Percentiles rank a stretch among this genome's conserved stretches.
phyloP scores from a whole-genome alignment of 2,888 invertebrate genomes.

The Incurvaria masculella region DNA sequence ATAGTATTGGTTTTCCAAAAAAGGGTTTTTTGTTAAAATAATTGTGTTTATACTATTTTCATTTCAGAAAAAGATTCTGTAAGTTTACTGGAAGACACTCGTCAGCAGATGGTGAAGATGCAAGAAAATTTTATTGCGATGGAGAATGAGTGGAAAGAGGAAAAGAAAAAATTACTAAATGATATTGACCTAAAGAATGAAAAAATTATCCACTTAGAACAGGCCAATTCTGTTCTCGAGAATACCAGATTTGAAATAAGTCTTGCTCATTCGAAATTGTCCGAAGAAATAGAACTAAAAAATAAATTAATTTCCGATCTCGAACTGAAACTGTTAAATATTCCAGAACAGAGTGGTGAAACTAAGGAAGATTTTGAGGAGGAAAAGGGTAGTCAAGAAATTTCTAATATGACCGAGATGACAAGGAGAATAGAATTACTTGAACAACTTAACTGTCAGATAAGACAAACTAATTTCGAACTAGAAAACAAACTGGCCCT shows the following conservation, averaged over 20 bases:
- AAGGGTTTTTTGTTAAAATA: too few species aligned
- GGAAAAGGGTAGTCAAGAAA: slow-evolving; percentile 58
- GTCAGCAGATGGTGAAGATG: slow-evolving; percentile 77
- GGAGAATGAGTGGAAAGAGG: slow-evolving; percentile 68
- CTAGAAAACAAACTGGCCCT: slow-evolving; percentile 48
- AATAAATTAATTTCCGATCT: slow-evolving; percentile 39
- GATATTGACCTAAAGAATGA: slow-evolving; percentile 56
- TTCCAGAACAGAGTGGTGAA: slow-evolving; percentile 18
- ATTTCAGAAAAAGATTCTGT: slow-evolving; percentile 63
- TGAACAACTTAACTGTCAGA: slow-evolving; percentile 48
- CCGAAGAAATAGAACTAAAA: slow-evolving; percentile 50
- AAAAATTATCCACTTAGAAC: slow-evolving; percentile 53
- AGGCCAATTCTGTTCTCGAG: slow-evolving; percentile 52
- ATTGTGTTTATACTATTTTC: slow-evolving; percentile 9
- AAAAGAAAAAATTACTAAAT: slow-evolving; percentile 54
- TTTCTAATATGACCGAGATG: slow-evolving; percentile 39
- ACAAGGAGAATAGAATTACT: slow-evolving; percentile 51
- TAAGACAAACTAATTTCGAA: slow-evolving; percentile 52
- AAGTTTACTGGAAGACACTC: slow-evolving; percentile 73
- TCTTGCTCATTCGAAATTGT: slow-evolving; percentile 51
- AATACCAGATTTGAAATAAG: slow-evolving; percentile 48
- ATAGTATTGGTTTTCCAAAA: too few species aligned
- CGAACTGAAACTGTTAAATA: slow-evolving; percentile 28
- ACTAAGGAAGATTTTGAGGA: slow-evolving; percentile 29
- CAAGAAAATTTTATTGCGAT: slow-evolving; percentile 71